Evolutionary conservation across 2,797 vertebrate species (phyloP).

Genomic region (Heterohyrax brucei): DNA sequence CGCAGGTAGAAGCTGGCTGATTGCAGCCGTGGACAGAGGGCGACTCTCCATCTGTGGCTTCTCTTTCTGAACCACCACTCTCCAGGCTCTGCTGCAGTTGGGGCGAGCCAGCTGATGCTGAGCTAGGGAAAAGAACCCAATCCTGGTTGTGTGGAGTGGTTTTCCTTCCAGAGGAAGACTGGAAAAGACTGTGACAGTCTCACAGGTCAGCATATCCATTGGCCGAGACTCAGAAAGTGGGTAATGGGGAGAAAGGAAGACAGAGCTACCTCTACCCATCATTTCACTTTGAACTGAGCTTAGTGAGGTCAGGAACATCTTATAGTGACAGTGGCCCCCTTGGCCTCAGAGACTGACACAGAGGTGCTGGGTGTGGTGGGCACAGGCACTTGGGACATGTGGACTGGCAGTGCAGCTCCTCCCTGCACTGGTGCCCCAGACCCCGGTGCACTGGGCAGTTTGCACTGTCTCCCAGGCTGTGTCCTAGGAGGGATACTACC

Average conservation of each 20-base stretch:
- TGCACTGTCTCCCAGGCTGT: not conserved
- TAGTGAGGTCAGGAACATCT: not conserved
- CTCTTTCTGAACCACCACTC: not conserved
- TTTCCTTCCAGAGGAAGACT: constrained; percentile 53
- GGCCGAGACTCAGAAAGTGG: constrained; percentile 5
- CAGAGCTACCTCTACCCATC: not conserved
- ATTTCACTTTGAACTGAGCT: constrained; percentile 57
- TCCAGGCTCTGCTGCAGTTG: not conserved
- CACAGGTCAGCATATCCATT: not conserved
- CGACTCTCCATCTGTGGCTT: not conserved
- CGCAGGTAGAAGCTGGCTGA: not conserved
- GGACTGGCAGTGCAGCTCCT: not conserved
- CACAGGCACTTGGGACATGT: not conserved
- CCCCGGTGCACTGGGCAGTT: not conserved
- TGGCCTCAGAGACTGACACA: not conserved
- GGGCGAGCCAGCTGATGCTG: not conserved
- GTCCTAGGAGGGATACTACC: not conserved
- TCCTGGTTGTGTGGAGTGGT: not conserved
- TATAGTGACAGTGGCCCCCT: not conserved
- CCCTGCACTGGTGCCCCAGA: not conserved
- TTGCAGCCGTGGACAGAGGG: not conserved
- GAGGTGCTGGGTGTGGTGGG: not conserved
- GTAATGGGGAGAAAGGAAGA: not conserved
- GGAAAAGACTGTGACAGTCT: not conserved
- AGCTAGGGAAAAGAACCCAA: not conserved